These are phyloP conservation scores for Camelus bactrianus DNA, from an alignment of 2,113 vertebrate species.

Conservation along the genomic window DNA sequence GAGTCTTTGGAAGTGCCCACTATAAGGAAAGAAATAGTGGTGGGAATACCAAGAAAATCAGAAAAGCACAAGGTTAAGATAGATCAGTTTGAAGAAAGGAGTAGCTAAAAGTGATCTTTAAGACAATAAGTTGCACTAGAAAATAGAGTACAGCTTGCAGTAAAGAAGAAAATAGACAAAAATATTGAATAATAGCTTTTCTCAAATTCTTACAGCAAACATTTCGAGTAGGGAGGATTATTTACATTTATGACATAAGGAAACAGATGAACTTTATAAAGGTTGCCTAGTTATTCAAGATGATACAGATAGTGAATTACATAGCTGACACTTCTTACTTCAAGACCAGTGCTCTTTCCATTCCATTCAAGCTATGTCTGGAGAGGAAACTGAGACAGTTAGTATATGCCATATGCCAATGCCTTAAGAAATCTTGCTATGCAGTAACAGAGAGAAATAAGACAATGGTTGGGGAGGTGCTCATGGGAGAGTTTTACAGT, in stretches of 20 bases:
- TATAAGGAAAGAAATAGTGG: not conserved
- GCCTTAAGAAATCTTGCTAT: not conserved
- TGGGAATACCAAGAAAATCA: not conserved
- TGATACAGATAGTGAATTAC: not conserved
- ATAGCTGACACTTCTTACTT: not conserved
- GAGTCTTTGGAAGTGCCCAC: not conserved
- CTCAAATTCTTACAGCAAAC: constrained; percentile 49
- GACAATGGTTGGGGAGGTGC: not conserved
- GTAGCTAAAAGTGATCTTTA: not conserved
- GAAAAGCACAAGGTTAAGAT: not conserved
- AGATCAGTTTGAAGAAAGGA: not conserved
- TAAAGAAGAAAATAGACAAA: not conserved
- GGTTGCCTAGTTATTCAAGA: not conserved
- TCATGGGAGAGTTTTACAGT: not conserved
- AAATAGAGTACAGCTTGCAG: not conserved
- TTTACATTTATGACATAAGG: not conserved
- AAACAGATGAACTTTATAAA: not conserved
- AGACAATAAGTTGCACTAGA: not conserved
- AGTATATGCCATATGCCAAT: not conserved
- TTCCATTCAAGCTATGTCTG: not conserved
- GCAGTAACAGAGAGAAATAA: constrained; percentile 43
- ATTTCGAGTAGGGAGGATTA: not conserved
- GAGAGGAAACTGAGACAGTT: not conserved
- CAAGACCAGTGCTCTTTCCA: not conserved
- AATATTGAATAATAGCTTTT: not conserved